phyloP scores from a whole-genome alignment of 2,113 vertebrate genomes.

The Stegostoma tigrinum region DNA sequence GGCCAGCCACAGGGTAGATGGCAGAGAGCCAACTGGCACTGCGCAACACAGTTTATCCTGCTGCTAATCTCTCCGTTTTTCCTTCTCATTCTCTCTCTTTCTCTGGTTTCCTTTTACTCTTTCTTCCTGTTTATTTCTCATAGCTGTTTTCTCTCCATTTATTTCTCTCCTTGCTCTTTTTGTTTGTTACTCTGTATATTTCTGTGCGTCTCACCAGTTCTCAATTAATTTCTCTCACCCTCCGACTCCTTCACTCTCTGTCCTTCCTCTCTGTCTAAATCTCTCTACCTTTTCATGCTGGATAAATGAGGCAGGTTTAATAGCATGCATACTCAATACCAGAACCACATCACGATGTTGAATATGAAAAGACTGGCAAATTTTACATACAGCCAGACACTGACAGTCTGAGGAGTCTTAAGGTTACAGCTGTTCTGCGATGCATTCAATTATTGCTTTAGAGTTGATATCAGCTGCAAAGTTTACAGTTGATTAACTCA shows the following conservation, averaged over 20 bases:
- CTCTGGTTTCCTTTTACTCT: background rate
- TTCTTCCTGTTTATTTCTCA: background rate
- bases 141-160: background rate
- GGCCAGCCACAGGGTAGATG: too few relatives aligned
- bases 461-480: background rate
- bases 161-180: background rate
- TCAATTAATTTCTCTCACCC: too few relatives aligned
- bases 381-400: background rate
- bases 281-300: background rate
- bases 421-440: background rate
- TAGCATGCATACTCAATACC: background rate
- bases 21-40: background rate
- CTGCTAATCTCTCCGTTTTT: background rate
- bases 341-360: background rate
- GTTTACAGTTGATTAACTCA: background rate
- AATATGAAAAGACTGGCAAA: background rate
- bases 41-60: background rate
- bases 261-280: background rate
- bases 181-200: background rate
- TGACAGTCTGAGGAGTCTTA: background rate
- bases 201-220: background rate
- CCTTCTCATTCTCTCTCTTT: background rate
- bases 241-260: background rate
- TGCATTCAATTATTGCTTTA: background rate
- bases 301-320: background rate